phyloP scores from a whole-genome alignment of 2,888 invertebrate genomes.

The Himalopsyche japonica region DNA sequence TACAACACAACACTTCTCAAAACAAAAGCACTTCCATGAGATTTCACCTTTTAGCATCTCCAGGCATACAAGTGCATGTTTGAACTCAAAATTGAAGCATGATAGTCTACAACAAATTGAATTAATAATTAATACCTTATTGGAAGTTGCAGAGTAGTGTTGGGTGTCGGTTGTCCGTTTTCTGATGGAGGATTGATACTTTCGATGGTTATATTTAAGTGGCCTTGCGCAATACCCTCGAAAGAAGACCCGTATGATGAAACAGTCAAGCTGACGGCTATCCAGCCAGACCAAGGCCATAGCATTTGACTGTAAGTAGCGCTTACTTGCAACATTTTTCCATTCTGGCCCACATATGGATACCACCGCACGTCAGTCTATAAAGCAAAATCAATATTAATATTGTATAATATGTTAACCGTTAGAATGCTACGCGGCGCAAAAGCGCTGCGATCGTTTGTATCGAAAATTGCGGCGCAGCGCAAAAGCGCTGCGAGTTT shows the following conservation, averaged over 20 bases:
- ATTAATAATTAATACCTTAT: conserved; percentile 48
- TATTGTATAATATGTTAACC: conserved; percentile 30
- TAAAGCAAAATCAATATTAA: background rate
- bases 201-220: conserved; percentile 79
- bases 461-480: too few relatives aligned
- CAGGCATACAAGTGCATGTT: too few relatives aligned
- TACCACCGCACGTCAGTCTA: conserved; percentile 78
- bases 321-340: conserved; percentile 77
- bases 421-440: too few relatives aligned
- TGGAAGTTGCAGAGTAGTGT: conserved; percentile 57
- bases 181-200: conserved; percentile 71
- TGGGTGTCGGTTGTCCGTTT: conserved; percentile 57
- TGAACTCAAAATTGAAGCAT: too few relatives aligned
- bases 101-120: too few relatives aligned
- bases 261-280: conserved; percentile 71
- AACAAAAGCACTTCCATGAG: too few relatives aligned
- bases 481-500: too few relatives aligned
- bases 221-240: conserved; percentile 73
- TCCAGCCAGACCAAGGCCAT: conserved; percentile 98
- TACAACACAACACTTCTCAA: too few relatives aligned
- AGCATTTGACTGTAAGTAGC: conserved; percentile 77
- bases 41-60: too few relatives aligned
- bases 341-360: conserved; percentile 81
- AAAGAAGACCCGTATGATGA: conserved; percentile 59
- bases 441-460: too few relatives aligned